A percentile compares a stretch with the other conserved stretches of the same genome.
phyloP scores from a whole-genome alignment of 2,888 invertebrate species.

The Acrocera orbiculus region DNA sequence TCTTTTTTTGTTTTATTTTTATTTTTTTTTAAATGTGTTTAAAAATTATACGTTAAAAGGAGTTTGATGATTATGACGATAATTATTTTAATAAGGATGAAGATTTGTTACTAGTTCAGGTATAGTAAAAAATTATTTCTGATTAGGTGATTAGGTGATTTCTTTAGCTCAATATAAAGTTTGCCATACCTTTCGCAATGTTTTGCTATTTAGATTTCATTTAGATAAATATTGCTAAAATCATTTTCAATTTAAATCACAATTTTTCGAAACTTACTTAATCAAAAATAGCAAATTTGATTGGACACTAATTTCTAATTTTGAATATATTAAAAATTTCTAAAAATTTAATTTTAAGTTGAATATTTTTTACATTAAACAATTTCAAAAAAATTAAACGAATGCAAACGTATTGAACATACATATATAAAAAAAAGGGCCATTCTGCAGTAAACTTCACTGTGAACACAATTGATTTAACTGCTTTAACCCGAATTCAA shows the following conservation, averaged over 20 bases:
- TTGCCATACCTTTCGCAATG: too few species aligned
- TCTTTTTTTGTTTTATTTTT: neutral
- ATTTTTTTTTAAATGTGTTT: constrained; percentile 3
- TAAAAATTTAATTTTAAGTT: too few species aligned
- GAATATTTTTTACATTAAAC: too few species aligned
- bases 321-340: neutral
- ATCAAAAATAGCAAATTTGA: neutral
- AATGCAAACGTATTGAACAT: too few species aligned
- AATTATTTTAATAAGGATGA: constrained; percentile 23
- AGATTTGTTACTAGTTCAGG: constrained; percentile 31
- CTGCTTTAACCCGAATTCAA: too few species aligned
- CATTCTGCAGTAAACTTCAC: too few species aligned
- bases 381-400: too few species aligned
- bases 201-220: too few species aligned
- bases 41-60: constrained; percentile 10
- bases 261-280: neutral
- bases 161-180: too few species aligned
- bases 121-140: constrained; percentile 18
- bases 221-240: neutral
- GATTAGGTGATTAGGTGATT: neutral
- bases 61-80: constrained; percentile 25
- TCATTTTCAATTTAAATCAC: neutral
- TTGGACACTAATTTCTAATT: neutral
- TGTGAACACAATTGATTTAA: too few species aligned
- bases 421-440: too few species aligned